Base-by-base conservation (phyloP, 2,888 invertebrate genomes). In the Ormyrus labotus region DNA sequence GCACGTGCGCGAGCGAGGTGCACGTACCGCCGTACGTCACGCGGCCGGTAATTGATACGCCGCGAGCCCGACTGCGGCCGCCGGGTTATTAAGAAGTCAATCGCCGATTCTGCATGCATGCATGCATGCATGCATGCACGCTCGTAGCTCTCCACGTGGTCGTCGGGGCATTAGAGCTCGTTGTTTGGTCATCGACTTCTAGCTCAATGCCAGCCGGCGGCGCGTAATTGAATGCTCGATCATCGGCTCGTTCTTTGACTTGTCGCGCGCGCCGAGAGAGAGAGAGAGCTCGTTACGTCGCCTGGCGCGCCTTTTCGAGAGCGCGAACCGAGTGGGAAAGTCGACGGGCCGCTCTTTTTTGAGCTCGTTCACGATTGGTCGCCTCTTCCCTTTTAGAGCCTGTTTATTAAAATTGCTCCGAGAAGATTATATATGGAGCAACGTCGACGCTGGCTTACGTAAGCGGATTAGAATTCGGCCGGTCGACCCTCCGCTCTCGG, bases 111-210 rank as follows among this genome's bases (percentile, higher is more conserved):
- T 50, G 8, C 67, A 45, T 63, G 71, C 67, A 70, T 47, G 68
- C 71, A 53, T 45, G 48, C 65, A 69, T 45, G 71, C 67, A 13
- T 60, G 63, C 48, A 19, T 10, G 63, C 61, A 48, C 60, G 47
- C 48, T 47, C 57, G 10, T 11, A 6, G n/a, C 47, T 10, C 64
- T 34, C 34, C 34, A 34, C 55, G 57, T 34, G 47, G 64, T 71
- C 45, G 19, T 47, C 34, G 57, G 4, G 53, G 58, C 51, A 69
- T 74, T 65, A 58, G 58, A 74, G 50, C 74, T 65, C 74, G 65
- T 65, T 60, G 58, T 51, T 74, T 74, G 74, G 74, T 74, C 74
- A 60, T 76, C 75, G 75, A 76, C 75, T 76, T 50, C 65, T 65
- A 50, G 60, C 65, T 53, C 65, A 80, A 76, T 55, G 63, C 70